Evolutionary conservation across 2,888 invertebrate genomes (phyloP), one percentile per base, ranked within the genome.

Genomic region (Callosobruchus maculatus): DNA sequence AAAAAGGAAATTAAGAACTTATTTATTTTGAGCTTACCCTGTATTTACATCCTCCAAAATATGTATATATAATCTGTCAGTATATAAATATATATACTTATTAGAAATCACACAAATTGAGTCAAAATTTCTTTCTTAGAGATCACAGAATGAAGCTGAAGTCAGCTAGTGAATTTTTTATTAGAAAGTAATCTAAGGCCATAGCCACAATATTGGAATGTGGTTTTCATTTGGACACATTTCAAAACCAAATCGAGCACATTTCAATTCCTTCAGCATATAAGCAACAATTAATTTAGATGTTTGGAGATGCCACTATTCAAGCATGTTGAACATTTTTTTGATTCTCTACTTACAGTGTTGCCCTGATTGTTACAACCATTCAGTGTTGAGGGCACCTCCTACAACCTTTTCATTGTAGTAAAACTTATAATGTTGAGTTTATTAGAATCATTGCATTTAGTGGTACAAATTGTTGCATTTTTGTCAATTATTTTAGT

Each of bases 121-220:
- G 84, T 85, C 82, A 82, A 82, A 81, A 68, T 75, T 73, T 75
- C 74, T 77, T 76, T 79, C 80, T 83, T 83, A 85, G 87, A 87
- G 87, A 87, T 87, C 87, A 87, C 87, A 87, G 87, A 86, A 86
- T 81, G 85, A 85, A 86, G 85, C 86, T 85, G 86, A 85, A 86
- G 84, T 78, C 81, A 81, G 80, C 79, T 78, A 79, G 74, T 75
- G 77, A 76, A 74, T 77, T 77, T 75, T 76, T 76, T 76, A 76
- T 76, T 77, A 77, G 79, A 81, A 81, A 82, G 80, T 79, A 76
- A 73, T 75, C 70, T 77, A 77, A 78, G 80, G 79, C 79, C 79
- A 80, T 77, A 76, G 81, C 78, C 78, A 78, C 78, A 78, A 79
- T 76, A 77, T 79, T 81, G 81, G 81, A 82, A 82, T 82, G 81